phyloP scores from a whole-genome alignment of 2,113 vertebrate genomes.

The Arizona elegans region DNA sequence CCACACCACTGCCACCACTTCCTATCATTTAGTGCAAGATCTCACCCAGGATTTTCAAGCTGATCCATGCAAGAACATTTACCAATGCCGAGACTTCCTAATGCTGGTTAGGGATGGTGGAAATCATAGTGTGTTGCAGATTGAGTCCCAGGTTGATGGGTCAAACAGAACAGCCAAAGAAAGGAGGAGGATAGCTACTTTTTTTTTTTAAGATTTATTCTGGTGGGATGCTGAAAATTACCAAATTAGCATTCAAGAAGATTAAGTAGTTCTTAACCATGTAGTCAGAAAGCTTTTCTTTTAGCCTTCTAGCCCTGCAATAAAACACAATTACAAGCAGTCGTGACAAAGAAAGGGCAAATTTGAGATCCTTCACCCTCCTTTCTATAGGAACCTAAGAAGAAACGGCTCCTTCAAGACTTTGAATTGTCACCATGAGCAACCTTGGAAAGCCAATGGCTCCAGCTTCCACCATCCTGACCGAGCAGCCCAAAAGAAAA shows the following conservation, averaged over 20 bases:
- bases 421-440: slow-evolving; percentile 43
- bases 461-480: neutral
- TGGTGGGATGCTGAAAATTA: neutral
- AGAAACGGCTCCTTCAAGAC: neutral
- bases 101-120: neutral
- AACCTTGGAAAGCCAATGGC: neutral
- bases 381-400: neutral
- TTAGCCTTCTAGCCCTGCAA: slow-evolving; percentile 19
- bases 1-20: neutral
- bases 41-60: neutral
- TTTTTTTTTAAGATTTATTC: neutral
- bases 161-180: neutral
- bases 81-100: neutral
- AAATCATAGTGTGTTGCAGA: neutral
- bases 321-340: neutral
- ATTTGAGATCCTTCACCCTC: neutral
- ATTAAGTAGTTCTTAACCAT: neutral
- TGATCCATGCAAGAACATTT: neutral
- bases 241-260: neutral
- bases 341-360: neutral
- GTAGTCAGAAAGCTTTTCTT: neutral
- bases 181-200: neutral
- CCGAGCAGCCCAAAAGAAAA: slow-evolving; percentile 50
- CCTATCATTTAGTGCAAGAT: neutral
- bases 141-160: neutral